Percentiles rank a stretch among this genome's conserved stretches.
Evolutionary conservation across 2,797 vertebrate genomes (phyloP).

Genomic region (Chelonia mydas): DNA sequence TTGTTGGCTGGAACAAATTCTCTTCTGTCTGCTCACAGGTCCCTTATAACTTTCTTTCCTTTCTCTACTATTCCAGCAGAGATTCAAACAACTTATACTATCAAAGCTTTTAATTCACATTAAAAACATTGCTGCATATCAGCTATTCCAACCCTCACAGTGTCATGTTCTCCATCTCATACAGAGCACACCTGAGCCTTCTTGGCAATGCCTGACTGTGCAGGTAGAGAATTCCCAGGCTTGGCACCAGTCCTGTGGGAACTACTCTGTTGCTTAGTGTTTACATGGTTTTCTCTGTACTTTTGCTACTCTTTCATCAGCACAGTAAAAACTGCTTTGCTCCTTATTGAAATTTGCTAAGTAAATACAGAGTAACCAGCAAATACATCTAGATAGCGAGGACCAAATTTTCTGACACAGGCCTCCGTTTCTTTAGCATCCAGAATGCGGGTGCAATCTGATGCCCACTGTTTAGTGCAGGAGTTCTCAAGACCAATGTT

Average conservation of each 20-base stretch:
- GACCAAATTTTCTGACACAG: not conserved
- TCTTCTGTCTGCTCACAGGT: accelerated
- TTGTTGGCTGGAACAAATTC: not conserved
- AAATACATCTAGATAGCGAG: not conserved
- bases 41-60: not conserved
- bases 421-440: not conserved
- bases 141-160: not conserved
- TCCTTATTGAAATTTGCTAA: not conserved
- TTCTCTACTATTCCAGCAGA: not conserved
- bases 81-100: not conserved
- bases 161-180: not conserved
- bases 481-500: too few species aligned
- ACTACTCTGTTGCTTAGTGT: not conserved
- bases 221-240: slow-evolving; percentile 11
- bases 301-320: not conserved
- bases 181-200: not conserved
- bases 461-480: not conserved
- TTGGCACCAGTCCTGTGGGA: not conserved
- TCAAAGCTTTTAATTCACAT: not conserved
- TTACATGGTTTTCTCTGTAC: slow-evolving; percentile 4
- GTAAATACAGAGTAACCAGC: not conserved
- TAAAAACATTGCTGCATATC: not conserved
- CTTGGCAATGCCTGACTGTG: not conserved
- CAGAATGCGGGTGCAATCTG: not conserved
- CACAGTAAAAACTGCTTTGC: not conserved